Conservation (phyloP, 2,888 invertebrate species). For the Eupithecia abbreviata region DNA sequence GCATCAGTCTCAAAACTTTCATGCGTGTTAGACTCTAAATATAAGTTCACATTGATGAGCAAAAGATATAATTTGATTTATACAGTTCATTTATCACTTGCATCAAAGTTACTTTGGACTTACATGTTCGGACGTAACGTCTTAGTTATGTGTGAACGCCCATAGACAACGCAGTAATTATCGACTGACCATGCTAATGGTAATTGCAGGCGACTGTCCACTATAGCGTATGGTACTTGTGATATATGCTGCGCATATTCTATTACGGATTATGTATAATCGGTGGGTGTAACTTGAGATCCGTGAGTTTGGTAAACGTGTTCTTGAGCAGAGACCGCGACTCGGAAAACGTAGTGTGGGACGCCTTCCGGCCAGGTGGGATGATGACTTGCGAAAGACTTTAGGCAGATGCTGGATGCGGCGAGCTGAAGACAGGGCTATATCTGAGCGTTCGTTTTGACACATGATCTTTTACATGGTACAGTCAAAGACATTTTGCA, state of each 20-base stretch:
- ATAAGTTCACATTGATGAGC: slow-evolving; percentile 13
- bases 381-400: no score
- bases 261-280: neutral
- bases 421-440: no score
- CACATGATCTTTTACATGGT: no score
- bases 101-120: slow-evolving; percentile 67
- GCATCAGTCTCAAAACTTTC: neutral
- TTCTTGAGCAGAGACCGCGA: no score
- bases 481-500: no score
- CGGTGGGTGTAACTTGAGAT: no score
- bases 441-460: no score
- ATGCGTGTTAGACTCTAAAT: neutral
- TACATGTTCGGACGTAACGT: slow-evolving; percentile 70
- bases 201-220: slow-evolving; percentile 21
- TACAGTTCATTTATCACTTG: slow-evolving; percentile 65
- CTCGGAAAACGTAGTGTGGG: no score
- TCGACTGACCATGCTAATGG: slow-evolving; percentile 64
- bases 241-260: neutral
- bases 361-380: no score
- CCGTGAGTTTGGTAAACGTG: no score
- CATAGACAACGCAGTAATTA: slow-evolving; percentile 75
- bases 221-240: slow-evolving; percentile 1
- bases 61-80: slow-evolving; percentile 51
- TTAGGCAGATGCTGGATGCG: no score
- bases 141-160: slow-evolving; percentile 81